Evolutionary conservation across 2,113 vertebrate genomes (phyloP), one percentile per base, ranked within the genome.

Genomic region (Setophaga kirtlandii): DNA sequence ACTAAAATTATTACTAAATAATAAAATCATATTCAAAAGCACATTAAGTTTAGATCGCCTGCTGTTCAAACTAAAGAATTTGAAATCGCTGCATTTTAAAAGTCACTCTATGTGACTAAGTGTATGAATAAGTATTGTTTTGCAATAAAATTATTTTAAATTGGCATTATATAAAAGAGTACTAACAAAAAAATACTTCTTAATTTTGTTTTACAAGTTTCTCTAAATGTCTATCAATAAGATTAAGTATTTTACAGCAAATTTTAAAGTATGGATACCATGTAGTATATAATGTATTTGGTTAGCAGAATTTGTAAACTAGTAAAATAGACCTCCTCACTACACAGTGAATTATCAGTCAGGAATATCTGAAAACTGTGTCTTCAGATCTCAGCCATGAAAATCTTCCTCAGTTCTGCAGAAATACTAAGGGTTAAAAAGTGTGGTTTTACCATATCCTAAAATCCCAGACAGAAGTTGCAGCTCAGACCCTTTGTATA

Each of bases 1-100:
- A 94, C 68, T 87, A 90, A 83, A 91, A 89, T 46, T 83, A 96
- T 93, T 97, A 92, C 46, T 18, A 68, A 77, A 88, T 93, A 95
- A 93, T 92, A 94, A 96, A 95, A 78, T 88, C 25, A 47, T 73
- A 83, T 56, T 94, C 46, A 93, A 91, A 96, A 95, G 25, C 79
- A 82, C 83, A 74, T 52, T 33, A 71, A 53, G 17, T 90, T 97
- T 79, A 76, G 19, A 84, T 12, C 58, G 89, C 52, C 94, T 79
- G 62, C 81, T 90, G 63, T 67, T 96, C 79, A 71, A 81, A 81
- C 12, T 58, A 76, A 58, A 78, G 47, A 87, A 69, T 73, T 35
- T 46, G 6, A 94, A 92, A 73, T 44, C 10, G n/a, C 28, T 93
- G 37, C 56, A 77, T 60, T 94, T 90, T 71, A 93, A 95, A 96